These are phyloP conservation scores for Andrena marginata DNA, from an alignment of 2,888 invertebrate species.

Conservation along the genomic window DNA sequence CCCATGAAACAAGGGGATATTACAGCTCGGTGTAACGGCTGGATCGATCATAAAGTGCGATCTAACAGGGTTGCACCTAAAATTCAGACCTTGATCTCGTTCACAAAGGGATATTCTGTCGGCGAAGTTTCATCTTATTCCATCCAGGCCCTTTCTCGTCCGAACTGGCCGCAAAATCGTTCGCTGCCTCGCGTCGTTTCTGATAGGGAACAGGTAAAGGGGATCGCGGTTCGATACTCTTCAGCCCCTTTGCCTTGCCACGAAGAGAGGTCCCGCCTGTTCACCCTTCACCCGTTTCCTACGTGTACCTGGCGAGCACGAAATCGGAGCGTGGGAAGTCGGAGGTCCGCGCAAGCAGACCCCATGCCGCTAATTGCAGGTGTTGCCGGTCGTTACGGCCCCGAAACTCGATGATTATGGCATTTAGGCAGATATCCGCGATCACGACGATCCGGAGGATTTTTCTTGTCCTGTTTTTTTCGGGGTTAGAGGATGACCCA, in stretches of 20 bases:
- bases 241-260: constrained; percentile 50
- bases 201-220: constrained; percentile 17
- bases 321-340: constrained; percentile 71
- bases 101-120: constrained; percentile 1
- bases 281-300: constrained; percentile 26
- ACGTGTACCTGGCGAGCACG: constrained; percentile 39
- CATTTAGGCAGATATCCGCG: constrained; percentile 75
- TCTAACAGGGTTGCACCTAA: constrained; percentile 4
- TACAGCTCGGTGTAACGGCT: neutral
- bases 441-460: constrained; percentile 68
- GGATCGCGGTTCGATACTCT: constrained; percentile 11
- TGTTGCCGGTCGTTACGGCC: constrained; percentile 69
- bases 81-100: neutral
- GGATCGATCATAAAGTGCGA: neutral
- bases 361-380: constrained; percentile 79
- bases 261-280: constrained; percentile 17
- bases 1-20: neutral
- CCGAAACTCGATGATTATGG: constrained; percentile 78
- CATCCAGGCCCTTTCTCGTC: neutral
- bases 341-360: constrained; percentile 53
- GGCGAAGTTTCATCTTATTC: constrained; percentile 7
- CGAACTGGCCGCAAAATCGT: constrained; percentile 15
- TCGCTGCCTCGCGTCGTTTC: neutral
- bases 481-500: constrained; percentile 24
- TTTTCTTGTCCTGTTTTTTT: constrained; percentile 32